Percentiles rank a stretch among this genome's conserved stretches.
These are phyloP conservation scores for Acanthosepion lycidas DNA, from an alignment of 2,888 invertebrate genomes.

Conservation along the genomic window DNA sequence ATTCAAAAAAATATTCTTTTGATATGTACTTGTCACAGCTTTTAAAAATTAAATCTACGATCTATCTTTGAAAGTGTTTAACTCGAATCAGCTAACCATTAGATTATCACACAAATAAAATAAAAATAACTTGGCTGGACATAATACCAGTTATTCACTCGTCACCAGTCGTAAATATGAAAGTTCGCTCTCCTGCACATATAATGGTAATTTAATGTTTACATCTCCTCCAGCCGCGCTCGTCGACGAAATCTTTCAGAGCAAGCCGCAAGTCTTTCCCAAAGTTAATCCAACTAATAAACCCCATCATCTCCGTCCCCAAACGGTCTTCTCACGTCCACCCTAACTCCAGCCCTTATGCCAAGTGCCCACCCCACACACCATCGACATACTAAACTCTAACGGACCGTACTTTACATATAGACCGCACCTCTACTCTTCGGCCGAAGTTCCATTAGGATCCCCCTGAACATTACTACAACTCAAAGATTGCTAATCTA, in stretches of 20 bases:
- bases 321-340: background rate
- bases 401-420: background rate
- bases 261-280: too few species aligned
- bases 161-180: background rate
- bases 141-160: background rate
- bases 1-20: too few species aligned
- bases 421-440: background rate
- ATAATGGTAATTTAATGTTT: background rate
- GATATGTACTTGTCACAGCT: too few species aligned
- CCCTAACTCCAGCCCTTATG: background rate
- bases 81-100: background rate
- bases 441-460: background rate
- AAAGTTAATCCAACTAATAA: background rate
- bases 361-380: background rate
- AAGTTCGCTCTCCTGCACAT: background rate
- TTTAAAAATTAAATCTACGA: too few species aligned
- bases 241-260: background rate
- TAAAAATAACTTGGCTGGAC: background rate
- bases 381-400: background rate
- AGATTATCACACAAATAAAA: background rate
- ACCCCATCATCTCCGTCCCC: background rate
- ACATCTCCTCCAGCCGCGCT: background rate
- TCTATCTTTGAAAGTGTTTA: too few species aligned
- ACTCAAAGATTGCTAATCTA: background rate
- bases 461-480: background rate